Percentiles rank a stretch among this genome's conserved stretches.
These are phyloP conservation scores for Triplophysa rosa DNA, from an alignment of 2,113 vertebrate genomes.

Conservation along the genomic window DNA sequence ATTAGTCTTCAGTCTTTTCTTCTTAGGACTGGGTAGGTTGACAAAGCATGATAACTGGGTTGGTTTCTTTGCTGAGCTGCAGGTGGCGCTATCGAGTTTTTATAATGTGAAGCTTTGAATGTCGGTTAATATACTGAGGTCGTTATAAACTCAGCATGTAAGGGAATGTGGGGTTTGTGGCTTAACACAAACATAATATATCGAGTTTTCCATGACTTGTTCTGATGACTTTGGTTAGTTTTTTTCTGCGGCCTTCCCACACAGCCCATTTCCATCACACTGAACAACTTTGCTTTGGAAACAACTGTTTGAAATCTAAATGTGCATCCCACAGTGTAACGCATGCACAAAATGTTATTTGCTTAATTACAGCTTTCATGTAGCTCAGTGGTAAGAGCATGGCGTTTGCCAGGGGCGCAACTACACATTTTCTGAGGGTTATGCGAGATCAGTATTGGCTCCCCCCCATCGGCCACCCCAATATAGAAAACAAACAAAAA, in stretches of 20 bases:
- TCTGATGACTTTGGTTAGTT: slow-evolving; percentile 58
- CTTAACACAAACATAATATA: neutral
- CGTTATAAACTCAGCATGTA: neutral
- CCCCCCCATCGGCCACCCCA: no score
- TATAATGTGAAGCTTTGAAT: neutral
- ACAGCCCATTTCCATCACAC: slow-evolving; percentile 72
- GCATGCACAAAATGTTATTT: neutral
- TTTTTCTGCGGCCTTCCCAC: slow-evolving; percentile 71
- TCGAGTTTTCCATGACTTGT: neutral
- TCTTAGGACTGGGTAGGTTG: neutral
- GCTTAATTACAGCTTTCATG: no score
- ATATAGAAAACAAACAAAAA: no score
- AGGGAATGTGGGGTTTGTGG: neutral
- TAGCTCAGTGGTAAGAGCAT: no score
- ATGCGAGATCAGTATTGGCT: no score
- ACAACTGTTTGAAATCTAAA: slow-evolving; percentile 70
- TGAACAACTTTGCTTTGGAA: slow-evolving; percentile 74
- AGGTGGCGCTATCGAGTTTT: slow-evolving; percentile 13
- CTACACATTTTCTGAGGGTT: no score
- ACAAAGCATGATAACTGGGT: neutral
- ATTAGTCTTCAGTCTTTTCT: neutral
- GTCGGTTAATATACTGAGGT: neutral
- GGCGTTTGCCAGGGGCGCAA: no score
- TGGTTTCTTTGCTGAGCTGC: neutral
- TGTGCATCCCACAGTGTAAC: slow-evolving; percentile 67